Conservation (phyloP, 2,797 vertebrate species). For the Tiaroga cobitis region DNA sequence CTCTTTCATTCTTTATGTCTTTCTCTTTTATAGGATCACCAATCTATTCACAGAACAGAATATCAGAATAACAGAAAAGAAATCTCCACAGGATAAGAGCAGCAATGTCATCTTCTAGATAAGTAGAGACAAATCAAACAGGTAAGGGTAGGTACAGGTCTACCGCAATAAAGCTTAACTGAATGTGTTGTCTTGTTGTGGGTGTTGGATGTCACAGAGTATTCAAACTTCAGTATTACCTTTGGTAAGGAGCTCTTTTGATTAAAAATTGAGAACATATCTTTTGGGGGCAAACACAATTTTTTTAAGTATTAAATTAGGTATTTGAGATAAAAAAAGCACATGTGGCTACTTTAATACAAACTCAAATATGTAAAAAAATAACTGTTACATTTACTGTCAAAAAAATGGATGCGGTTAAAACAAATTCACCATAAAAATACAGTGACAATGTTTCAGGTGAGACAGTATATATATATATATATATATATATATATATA, state of each 20-base stretch:
- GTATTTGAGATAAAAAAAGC: too few species aligned
- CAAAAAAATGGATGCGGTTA: too few species aligned
- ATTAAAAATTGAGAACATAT: slow-evolving; percentile 8
- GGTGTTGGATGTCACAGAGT: slow-evolving; percentile 17
- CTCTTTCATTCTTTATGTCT: slow-evolving; percentile 15
- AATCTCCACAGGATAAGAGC: slow-evolving; percentile 37
- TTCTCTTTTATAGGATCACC: slow-evolving; percentile 30
- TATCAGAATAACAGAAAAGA: background rate
- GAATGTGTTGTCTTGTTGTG: slow-evolving; percentile 10
- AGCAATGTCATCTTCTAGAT: slow-evolving; percentile 39
- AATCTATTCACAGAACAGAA: slow-evolving; percentile 5
- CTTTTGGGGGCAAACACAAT: background rate
- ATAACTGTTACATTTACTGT: too few species aligned
- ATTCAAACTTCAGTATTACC: background rate
- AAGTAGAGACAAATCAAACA: slow-evolving; percentile 22
- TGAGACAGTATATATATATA: too few species aligned
- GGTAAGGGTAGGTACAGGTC: slow-evolving; percentile 20
- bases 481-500: too few species aligned
- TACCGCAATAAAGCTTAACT: slow-evolving; percentile 1
- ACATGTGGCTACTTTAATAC: too few species aligned
- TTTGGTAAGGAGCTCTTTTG: background rate
- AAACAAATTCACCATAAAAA: too few species aligned
- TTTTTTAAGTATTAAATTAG: background rate
- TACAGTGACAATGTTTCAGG: too few species aligned
- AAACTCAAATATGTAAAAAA: too few species aligned